phyloP scores from a whole-genome alignment of 2,113 vertebrate genomes.

The Leptocoma aspasia region DNA sequence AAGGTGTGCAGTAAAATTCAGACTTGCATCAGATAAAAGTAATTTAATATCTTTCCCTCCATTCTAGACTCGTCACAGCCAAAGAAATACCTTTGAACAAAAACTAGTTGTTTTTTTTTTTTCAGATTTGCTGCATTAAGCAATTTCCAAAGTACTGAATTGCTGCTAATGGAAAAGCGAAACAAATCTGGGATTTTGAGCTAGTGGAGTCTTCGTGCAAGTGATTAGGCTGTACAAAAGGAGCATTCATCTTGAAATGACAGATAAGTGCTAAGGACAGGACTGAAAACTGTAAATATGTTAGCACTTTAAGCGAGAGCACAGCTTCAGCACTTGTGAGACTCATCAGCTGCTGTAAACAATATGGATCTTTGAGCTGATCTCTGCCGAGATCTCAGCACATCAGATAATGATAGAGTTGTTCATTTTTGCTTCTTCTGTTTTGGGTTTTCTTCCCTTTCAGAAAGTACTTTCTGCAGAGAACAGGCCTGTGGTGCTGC shows the following conservation, averaged over 20 bases:
- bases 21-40: constrained; percentile 39
- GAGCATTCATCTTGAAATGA: constrained; percentile 54
- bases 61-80: neutral
- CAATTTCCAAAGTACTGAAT: constrained; percentile 57
- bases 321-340: constrained; percentile 58
- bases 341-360: constrained; percentile 59
- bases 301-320: constrained; percentile 14
- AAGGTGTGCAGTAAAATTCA: constrained; percentile 12
- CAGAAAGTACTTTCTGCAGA: constrained; percentile 14
- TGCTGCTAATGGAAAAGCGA: constrained; percentile 44
- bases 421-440: constrained; percentile 45
- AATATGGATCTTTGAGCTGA: constrained; percentile 64
- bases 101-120: neutral
- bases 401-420: constrained; percentile 43
- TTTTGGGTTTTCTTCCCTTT: neutral
- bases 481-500: neutral
- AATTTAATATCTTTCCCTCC: constrained; percentile 12
- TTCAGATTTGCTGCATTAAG: constrained; percentile 39
- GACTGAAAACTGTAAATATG: constrained; percentile 41
- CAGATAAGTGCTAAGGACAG: constrained; percentile 36
- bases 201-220: constrained; percentile 51
- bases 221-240: constrained; percentile 65
- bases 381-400: constrained; percentile 49
- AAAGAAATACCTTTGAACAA: constrained; percentile 58
- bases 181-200: constrained; percentile 68